Evolutionary conservation across 1,140 invertebrate genomes (phyloP), one percentile per base, ranked within the genome.

Genomic region (Scaptomyza montana): DNA sequence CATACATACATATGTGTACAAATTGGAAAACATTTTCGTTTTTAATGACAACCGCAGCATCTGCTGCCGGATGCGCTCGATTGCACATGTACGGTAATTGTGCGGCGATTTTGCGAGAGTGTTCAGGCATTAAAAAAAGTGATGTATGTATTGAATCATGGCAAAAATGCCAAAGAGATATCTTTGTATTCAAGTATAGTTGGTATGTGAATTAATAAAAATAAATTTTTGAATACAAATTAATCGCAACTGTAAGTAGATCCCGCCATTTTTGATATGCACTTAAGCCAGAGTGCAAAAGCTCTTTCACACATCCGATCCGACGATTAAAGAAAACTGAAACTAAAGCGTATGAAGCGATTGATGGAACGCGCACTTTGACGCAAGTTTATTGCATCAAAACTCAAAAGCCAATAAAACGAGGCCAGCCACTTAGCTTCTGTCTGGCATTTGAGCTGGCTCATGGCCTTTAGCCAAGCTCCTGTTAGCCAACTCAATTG

Each of bases 41-140:
- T 85, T 70, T 84, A 80, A 70, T 66, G 81, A 71, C 70, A 86
- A 81, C 81, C 81, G 74, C 67, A 65, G 64, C 81, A 86, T 81
- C 82, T 87, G 81, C 53, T 74, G 71, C 78, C 82, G 82, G 78
- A 78, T 86, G 60, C 71, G 39, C 78, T 81, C 78, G 70, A 81
- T 78, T 86, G 78, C 81, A 78, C 71, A 64, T 56, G 62, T 49
- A 65, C 43, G 51, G 41, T 39, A 46, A 59, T 59, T 47, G 54
- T 36, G 28, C n/a, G 43, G 53, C 39, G 30, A 56, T 56, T 62
- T 21, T 45, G 54, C 43, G 46, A 47, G 28, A 59, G 36, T 82
- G 76, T 64, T 64, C 64, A 65, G 54, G 49, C 45, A 75, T 75
- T 71, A 62, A 74, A 62, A 74, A 36, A 36, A 36, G 9, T 7